Evolutionary conservation across 2,888 invertebrate genomes (phyloP), one percentile per base, ranked within the genome.

Genomic region (Panzeria rudis): DNA sequence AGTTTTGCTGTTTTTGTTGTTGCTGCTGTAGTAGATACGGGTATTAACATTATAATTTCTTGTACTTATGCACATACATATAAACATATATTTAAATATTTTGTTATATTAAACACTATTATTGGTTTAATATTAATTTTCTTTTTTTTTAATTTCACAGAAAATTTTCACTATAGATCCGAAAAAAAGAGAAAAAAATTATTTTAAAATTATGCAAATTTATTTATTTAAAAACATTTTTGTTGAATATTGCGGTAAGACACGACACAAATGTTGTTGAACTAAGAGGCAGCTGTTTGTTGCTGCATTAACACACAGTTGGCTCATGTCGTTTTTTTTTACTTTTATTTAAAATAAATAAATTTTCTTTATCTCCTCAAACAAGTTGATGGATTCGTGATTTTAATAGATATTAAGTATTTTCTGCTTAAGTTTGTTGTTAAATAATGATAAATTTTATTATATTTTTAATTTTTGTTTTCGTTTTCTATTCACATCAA

Each of bases 241-340:
- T 80, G 75, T 38, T 56, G 75, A 69, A 85, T 75, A 85, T 79
- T 75, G 85, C 41, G 52, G 69, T 71, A 17, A 61, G 72, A 83
- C 86, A 85, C 86, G 86, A 68, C 78, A 84, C 62, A 82, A 84
- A 86, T 86, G 86, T 87, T 87, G 86, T 87, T 87, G 87, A 86
- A 87, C 87, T 86, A 44, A 66, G n/a, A n/a, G 66, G 72, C 72
- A 73, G 83, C 80, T 76, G 75, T 71, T 62, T 72, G 52, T 61
- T 80, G 56, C 66, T 80, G 61, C 50, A 62, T 62, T 66, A 38
- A 62, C 75, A 47, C 50, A 56, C 79, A 56, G 73, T 83, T 80
- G 78, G 78, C 64, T 61, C 52, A 75, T 75, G 54, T 25, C 5
- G 35, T 41, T 9, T 69, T 52, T 62, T 62, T 32, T 56, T 29